Conservation (phyloP, 53 echinoderm and acorn worm genomes). For the Crossaster papposus region DNA sequence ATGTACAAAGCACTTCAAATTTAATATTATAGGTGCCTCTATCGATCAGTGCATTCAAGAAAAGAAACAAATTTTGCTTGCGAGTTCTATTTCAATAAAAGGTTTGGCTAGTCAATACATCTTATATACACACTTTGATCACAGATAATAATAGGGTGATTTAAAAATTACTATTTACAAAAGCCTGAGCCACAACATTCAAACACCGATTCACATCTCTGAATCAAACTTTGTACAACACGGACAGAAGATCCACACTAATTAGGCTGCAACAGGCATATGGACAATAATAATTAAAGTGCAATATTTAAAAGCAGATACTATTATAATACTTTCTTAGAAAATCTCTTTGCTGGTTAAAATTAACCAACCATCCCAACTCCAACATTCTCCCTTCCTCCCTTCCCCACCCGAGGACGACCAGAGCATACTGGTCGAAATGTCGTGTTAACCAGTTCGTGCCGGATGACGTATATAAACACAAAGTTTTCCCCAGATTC, state of each 20-base stretch:
- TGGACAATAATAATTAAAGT: background rate
- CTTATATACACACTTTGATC: background rate
- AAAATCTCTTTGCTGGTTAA: too few species aligned
- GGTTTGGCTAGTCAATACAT: background rate
- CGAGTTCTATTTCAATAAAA: background rate
- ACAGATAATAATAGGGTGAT: background rate
- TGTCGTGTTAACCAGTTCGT: too few species aligned
- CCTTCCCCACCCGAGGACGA: too few species aligned
- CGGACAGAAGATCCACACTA: background rate
- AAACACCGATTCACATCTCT: background rate
- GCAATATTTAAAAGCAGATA: background rate
- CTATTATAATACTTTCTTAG: too few species aligned
- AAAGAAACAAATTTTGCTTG: background rate
- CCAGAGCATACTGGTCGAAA: too few species aligned
- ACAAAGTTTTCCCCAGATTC: too few species aligned
- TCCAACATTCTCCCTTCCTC: too few species aligned
- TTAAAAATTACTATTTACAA: background rate
- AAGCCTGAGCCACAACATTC: background rate
- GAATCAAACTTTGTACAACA: background rate
- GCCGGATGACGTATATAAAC: too few species aligned
- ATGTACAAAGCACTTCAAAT: background rate
- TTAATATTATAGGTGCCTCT: background rate
- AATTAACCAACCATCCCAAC: too few species aligned
- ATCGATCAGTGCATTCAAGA: background rate
- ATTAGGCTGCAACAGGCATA: background rate